Evolutionary conservation across 2,888 invertebrate genomes (phyloP).

Genomic region (Diadegma fenestrale): DNA sequence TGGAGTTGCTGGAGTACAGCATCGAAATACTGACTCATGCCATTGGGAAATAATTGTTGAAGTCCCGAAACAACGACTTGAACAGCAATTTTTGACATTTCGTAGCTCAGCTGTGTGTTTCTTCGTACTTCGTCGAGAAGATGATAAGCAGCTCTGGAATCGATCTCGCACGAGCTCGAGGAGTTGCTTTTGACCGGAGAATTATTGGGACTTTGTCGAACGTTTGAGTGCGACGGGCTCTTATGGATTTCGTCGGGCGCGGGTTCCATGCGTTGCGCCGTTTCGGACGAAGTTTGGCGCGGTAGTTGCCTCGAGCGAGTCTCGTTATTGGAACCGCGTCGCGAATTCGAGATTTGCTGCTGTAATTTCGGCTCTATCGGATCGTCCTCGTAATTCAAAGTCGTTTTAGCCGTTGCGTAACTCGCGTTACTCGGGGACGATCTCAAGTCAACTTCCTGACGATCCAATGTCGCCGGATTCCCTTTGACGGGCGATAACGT

Average conservation of each 20-base stretch:
- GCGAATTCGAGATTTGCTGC: slow-evolving; percentile 57
- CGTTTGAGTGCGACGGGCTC: slow-evolving; percentile 76
- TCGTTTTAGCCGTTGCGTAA: slow-evolving; percentile 73
- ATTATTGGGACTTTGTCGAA: slow-evolving; percentile 73
- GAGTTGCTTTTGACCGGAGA: slow-evolving; percentile 80
- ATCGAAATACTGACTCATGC: slow-evolving; percentile 87
- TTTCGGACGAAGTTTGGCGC: slow-evolving; percentile 78
- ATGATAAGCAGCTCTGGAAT: slow-evolving; percentile 88
- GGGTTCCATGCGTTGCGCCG: slow-evolving; percentile 62
- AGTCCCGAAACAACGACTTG: slow-evolving; percentile 90
- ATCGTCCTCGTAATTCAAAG: slow-evolving; percentile 62
- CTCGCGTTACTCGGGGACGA: slow-evolving; percentile 74
- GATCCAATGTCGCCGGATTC: slow-evolving; percentile 58
- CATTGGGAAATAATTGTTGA: slow-evolving; percentile 87
- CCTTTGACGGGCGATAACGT: slow-evolving; percentile 78
- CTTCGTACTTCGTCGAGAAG: slow-evolving; percentile 92
- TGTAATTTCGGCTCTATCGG: slow-evolving; percentile 40
- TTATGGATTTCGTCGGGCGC: slow-evolving; percentile 73
- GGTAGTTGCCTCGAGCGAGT: slow-evolving; percentile 74
- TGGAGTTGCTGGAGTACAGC: slow-evolving; percentile 87
- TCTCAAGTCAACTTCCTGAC: slow-evolving; percentile 72
- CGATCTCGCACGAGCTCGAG: slow-evolving; percentile 78
- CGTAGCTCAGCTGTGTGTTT: slow-evolving; percentile 94
- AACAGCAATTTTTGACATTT: slow-evolving; percentile 93
- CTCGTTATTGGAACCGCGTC: slow-evolving; percentile 70